phyloP scores from a whole-genome alignment of 2,888 invertebrate genomes.

The Onchidella celtica region DNA sequence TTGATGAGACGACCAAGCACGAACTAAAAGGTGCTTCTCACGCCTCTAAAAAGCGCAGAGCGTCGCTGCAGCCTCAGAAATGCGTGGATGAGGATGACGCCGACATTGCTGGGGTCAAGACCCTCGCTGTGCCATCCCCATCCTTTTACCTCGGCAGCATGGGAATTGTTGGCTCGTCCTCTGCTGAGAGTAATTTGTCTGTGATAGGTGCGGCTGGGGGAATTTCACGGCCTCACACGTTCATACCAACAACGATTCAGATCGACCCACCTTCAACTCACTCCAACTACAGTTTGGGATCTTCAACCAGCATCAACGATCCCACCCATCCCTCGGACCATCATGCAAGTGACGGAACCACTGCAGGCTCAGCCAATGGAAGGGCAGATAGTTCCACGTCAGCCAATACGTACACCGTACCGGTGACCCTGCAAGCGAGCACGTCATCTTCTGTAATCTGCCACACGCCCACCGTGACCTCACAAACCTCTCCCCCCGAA shows the following conservation, averaged over 20 bases:
- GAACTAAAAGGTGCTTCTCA: background rate
- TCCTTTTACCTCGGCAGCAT: background rate
- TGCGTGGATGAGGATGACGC: constrained; percentile 41
- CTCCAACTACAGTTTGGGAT: constrained; percentile 16
- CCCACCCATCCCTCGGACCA: background rate
- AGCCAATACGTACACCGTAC: background rate
- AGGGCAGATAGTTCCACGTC: background rate
- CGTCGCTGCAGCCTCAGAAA: constrained; percentile 42
- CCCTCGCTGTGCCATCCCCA: background rate
- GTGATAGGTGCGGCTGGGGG: background rate
- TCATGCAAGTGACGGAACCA: background rate
- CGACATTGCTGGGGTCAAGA: background rate
- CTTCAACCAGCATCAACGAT: background rate
- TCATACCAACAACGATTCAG: constrained; percentile 38
- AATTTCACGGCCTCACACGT: background rate
- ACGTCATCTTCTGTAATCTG: too few species aligned
- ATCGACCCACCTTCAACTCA: constrained; percentile 36
- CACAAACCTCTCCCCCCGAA: background rate
- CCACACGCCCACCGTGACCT: background rate
- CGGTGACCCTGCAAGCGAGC: background rate
- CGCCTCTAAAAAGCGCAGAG: constrained; percentile 6
- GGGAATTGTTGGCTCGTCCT: background rate
- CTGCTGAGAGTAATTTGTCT: background rate
- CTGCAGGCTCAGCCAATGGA: too few species aligned
- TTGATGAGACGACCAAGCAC: constrained; percentile 13